Evolutionary conservation across 2,113 vertebrate species (phyloP), one percentile per base, ranked within the genome.

Genomic region (Psophia crepitans): DNA sequence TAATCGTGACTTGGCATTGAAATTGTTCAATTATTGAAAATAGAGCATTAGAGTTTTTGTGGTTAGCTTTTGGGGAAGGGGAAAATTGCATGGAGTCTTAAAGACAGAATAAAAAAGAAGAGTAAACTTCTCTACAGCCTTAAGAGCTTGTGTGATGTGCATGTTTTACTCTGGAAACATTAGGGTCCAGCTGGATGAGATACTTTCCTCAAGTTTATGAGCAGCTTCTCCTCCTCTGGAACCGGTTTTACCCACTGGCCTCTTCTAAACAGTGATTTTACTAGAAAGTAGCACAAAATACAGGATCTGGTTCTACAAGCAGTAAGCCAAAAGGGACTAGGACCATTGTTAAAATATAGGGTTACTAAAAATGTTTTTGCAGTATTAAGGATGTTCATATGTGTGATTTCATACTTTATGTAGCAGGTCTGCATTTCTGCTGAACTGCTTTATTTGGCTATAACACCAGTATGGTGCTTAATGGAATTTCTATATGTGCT

Each of bases 1-100:
- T 58, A 58, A 6, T 79, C 0, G 1, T 73, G 84, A 89, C 69
- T 84, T 93, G 87, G 44, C 70, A 69, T 18, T 79, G 84, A 57
- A 84, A 87, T 37, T 14, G 22, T 60, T 95, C 89, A 79, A 75
- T 94, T 95, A 80, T 94, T 21, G 65, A 64, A 92, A 93, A 58
- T 13, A 48, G 43, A 81, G 21, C 39, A 9, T 84, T 79, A 48
- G 26, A 70, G 37, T 46, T 48, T 89, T 89, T 89, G 81, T 80
- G 46, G 54, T 46, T 88, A 56, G 48, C n/a, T 71, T 76, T 84
- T 64, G 51, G 84, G 58, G 65, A 93, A 73, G 69, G 44, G 46
- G 41, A 24, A 79, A 69, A 82, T n/a, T 68, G 32, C 13, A 22
- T 30, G 9, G 49, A 84, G 28, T 9, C 12, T 46, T 61, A 43